Evolutionary conservation across 2,113 vertebrate species (phyloP).

Genomic region (Motacilla alba): DNA sequence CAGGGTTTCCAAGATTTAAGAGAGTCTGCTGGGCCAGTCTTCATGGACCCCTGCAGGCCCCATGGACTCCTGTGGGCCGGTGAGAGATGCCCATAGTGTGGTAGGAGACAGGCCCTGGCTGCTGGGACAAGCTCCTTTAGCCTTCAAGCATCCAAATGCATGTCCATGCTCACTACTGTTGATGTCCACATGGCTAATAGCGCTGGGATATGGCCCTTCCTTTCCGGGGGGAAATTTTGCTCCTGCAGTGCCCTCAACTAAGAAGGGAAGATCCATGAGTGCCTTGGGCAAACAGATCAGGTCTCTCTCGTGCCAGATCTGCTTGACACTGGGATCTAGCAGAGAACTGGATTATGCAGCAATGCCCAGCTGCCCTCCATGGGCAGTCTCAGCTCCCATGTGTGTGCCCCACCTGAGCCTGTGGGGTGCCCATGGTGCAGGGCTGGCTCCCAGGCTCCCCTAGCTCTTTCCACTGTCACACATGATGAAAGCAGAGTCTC

Average conservation of each 20-base stretch:
- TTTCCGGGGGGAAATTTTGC: background rate
- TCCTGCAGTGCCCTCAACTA: background rate
- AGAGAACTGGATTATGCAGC: background rate
- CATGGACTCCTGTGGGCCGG: background rate
- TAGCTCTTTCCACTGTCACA: background rate
- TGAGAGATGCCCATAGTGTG: background rate
- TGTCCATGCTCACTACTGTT: background rate
- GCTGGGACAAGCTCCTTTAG: background rate
- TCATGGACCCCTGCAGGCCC: background rate
- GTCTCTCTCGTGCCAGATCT: background rate
- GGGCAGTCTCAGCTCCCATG: background rate
- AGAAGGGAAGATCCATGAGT: background rate
- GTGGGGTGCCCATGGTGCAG: background rate
- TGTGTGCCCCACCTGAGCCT: background rate
- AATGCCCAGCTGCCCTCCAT: background rate
- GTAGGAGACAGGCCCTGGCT: background rate
- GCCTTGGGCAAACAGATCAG: background rate
- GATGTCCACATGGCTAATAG: background rate
- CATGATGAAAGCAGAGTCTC: fast-evolving
- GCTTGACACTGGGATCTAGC: background rate
- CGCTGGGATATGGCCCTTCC: background rate
- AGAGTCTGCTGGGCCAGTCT: background rate
- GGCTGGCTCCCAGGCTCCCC: background rate
- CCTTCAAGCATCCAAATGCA: background rate
- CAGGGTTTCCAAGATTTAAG: background rate